Evolutionary conservation across 2,797 vertebrate species (phyloP), one percentile per base, ranked within the genome.

Genomic region (Anabacerthia variegaticeps): DNA sequence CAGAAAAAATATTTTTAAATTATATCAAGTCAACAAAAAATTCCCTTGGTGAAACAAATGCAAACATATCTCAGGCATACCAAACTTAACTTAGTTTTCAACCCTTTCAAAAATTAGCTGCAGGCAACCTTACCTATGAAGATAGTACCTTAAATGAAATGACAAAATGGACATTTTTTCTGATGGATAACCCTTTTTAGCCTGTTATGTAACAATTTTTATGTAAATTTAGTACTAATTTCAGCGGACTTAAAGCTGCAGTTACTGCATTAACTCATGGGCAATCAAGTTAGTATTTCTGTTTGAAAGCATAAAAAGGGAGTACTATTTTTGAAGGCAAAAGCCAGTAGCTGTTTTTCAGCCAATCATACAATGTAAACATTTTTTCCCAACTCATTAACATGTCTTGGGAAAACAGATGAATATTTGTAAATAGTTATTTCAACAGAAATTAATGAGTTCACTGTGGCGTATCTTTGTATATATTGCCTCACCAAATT

Each of bases 381-480:
- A 96, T 71, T 94, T 93, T 93, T 95, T 95, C 88, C 96, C 89
- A 95, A 59, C 67, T 91, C 88, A 96, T 96, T 97, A 97, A 91
- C 82, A 88, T 82, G 91, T 82, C 85, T 89, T 91, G 63, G 69
- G 52, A 95, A 97, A 87, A 36, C 55, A 96, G 91, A 96, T 94
- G 71, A 97, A 97, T 95, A 96, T 97, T 97, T 97, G 95, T 97
- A 96, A 97, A 97, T 93, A 98, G 96, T 96, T 97, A 97, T 97
- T 97, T 96, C 87, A 90, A 95, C 96, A 97, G 87, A 97, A 97
- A 97, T 97, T 96, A 96, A 87, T 92, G 77, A 94, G 71, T 89
- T 97, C 93, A 95, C 59, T 89, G 78, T 97, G 97, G 97, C 96
- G 69, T 96, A 94, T 96, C 89, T 95, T 96, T 94, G 65, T 97